Base-by-base conservation (phyloP, 2,113 vertebrate genomes). In the Myrmophylax atrothorax region DNA sequence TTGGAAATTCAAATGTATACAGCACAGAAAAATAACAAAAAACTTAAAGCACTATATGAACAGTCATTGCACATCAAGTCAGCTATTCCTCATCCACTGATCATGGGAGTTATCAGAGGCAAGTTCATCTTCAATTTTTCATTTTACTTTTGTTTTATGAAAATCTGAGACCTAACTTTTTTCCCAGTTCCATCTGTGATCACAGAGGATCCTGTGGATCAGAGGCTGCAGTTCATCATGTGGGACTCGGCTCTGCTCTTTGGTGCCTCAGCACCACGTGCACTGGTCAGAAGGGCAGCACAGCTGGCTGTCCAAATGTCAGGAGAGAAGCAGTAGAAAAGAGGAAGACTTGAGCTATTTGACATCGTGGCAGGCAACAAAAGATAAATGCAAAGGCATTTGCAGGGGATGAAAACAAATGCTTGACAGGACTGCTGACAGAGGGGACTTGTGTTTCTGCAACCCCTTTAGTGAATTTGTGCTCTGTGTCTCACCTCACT, bases 1-100 rank as follows among this genome's bases (percentile, higher is more conserved):
- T 98, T 99, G 97, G 99, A 99, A 98, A 99, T 99, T 97, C 99
- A 99, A 93, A 99, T 99, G 99, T 99, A 99, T 95, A 99, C 99
- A 3, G 99, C 99, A 95, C 99, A 99, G 97, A 99, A 99, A 98
- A 99, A 99, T 98, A 99, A 99, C 98, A 99, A 99, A 98, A 99
- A 99, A 95, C 98, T 99, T 86, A 99, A 99, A 98, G 99, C 99
- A 73, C 98, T 99, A 73, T 99, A 99, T 92, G 99, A 99, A 97
- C 99, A 99, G 96, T 99, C 99, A 17, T 98, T 99, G 97, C 99
- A 99, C 97, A 99, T 99, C 98, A 99, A 99, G 96, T 99, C 99
- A 93, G 99, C 99, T 87, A 99, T 99, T 97, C 99, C 99, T 95
- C 99, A 99, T 94, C 99, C 99, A 10, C 98, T 99, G 94, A 99